Evolutionary conservation across 92 coral and sea anemone genomes (phyloP), one percentile per base, ranked within the genome.

Genomic region (Micromussa lordhowensis): DNA sequence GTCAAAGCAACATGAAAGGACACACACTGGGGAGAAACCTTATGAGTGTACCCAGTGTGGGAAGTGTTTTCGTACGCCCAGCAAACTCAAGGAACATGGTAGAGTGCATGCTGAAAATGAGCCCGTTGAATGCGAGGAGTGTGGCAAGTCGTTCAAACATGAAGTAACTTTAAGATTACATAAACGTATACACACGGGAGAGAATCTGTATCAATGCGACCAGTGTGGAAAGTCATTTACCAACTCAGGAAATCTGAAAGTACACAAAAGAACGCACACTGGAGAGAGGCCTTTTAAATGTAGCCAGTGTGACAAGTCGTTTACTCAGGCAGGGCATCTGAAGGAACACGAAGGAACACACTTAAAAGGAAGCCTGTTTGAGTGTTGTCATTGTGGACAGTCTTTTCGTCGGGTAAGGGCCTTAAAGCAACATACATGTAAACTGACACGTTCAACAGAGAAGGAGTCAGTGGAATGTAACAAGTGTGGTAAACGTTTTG

Each of bases 51-150:
- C 85, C 40, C 82, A 89, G 59, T 94, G 97, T 88, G 83, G 86
- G 58, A 94, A 94, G 85, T 92, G 96, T 12, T 94, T 94, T 83
- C 92, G 94, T 70, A 88, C 94, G 74, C 89, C 91, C 59, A 96
- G 91, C 35, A 94, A 90, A 24, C 86, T 61, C 0, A 93, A 80
- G 71, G 90, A 87, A 82, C 97, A 94, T 22, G 73, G 75, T 75
- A 90, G 89, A 83, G 93, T 94, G 3, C 97, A 76, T 13, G 2
- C 58, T 24, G 30, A n/a, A 10, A 32, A 24, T 14, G 49, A 40
- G 21, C 57, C 31, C 17, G 18, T 15, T 76, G n/a, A 24, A 22
- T 75, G 79, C 79, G 26, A 75, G 4, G 14, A 31, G 2, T 75
- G 79, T 75, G 79, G 55, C 4, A 31, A 75, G 55, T 22, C 11